phyloP scores from a whole-genome alignment of 1,140 invertebrate genomes.

The Bemisia tabaci region DNA sequence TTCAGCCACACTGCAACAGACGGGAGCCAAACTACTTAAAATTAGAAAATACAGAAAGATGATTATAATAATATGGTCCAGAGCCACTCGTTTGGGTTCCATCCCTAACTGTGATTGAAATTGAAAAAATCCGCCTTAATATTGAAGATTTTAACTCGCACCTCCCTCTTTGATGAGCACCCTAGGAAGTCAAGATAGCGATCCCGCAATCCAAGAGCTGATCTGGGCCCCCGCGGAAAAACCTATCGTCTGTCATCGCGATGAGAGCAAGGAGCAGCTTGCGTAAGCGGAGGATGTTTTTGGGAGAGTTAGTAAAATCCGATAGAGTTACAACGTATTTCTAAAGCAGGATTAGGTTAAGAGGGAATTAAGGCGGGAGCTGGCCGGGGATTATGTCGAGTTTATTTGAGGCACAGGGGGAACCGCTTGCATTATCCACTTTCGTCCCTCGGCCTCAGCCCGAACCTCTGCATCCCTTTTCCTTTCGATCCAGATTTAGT shows the following conservation, averaged over 20 bases:
- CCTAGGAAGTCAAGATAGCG: no score
- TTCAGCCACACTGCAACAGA: no score
- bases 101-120: no score
- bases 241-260: background rate
- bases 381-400: background rate
- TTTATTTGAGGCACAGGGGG: background rate
- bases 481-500: background rate
- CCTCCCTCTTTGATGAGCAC: no score
- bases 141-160: no score
- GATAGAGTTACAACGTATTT: background rate
- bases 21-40: no score
- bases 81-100: no score
- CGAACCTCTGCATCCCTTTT: background rate
- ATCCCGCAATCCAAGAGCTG: no score
- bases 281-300: background rate
- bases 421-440: background rate
- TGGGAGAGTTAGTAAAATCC: background rate
- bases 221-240: no score
- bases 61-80: no score
- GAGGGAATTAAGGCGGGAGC: background rate
- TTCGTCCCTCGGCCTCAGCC: background rate
- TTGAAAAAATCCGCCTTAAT: no score
- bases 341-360: background rate
- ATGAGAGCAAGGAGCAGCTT: background rate
- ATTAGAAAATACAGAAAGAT: no score